Evolutionary conservation across 2,797 vertebrate genomes (phyloP), one percentile per base, ranked within the genome.

Genomic region (Ctenochaetus hawaiiensis): DNA sequence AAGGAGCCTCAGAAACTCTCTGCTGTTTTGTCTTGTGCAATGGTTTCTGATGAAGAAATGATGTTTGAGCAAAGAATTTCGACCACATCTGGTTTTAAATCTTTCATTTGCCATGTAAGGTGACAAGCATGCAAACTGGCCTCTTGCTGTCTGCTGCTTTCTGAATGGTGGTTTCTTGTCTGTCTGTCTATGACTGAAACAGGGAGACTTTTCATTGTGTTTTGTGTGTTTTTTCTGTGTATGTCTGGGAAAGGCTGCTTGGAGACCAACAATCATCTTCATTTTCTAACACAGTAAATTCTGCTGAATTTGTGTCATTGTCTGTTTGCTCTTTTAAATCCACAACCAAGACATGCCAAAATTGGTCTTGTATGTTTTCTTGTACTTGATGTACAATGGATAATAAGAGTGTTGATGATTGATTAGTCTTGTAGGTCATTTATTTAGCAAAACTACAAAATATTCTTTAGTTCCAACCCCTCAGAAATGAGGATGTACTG

Each of bases 241-340:
- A 52, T 58, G 18, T 82, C 20, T 48, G 58, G 41, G 59, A 75
- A 49, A 57, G 79, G 66, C 71, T 82, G 76, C 84, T 86, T 82
- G 67, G 69, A 82, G 65, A 86, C 61, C 48, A 59, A 14, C 44
- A 61, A 84, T 68, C 58, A 62, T 82, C 60, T 78, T 72, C 54
- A 73, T 51, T 59, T 78, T 57, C 71, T 37, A 47, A 56, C 17
- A 48, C 26, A 43, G 62, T 48, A 7, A 56, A 34, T n/a, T 69
- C 49, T 51, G 37, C 22, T 73, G 16, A 45, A 13, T 69, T 14
- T 12, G 47, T 63, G 30, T 58, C 34, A 26, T 43, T 67, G 61
- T 34, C 22, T 58, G 30, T 58, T 72, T 30, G 26, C 30, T 20
- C 30, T 71, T 44, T 67, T 44, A 45, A 23, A 39, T 39, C 10